These are phyloP conservation scores for Dicrurus megarhynchus DNA, from an alignment of 2,113 vertebrate species.

Conservation along the genomic window DNA sequence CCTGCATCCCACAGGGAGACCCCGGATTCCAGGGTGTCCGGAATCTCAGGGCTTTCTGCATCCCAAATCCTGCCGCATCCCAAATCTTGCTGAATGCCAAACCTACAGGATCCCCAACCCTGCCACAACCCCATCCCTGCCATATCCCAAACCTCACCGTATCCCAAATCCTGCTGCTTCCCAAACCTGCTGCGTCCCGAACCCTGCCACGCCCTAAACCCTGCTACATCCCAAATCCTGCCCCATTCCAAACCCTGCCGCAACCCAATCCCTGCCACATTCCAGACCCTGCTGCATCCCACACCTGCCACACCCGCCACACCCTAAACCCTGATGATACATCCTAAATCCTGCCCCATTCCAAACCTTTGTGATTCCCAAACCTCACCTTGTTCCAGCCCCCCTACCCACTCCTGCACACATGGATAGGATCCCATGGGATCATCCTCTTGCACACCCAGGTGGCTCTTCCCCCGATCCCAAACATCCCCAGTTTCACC, in stretches of 20 bases:
- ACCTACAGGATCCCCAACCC: rapidly evolving
- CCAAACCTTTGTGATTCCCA: background rate
- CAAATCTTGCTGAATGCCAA: background rate
- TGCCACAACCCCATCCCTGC: rapidly evolving
- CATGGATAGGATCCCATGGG: rapidly evolving
- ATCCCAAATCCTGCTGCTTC: background rate
- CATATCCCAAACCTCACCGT: rapidly evolving
- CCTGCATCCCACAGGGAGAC: background rate
- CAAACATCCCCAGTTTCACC: background rate
- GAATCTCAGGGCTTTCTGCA: too few species aligned
- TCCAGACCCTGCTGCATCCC: background rate
- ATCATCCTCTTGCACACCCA: rapidly evolving
- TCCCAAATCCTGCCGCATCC: background rate
- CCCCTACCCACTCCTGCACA: background rate
- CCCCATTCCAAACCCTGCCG: rapidly evolving
- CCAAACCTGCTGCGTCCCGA: too few species aligned
- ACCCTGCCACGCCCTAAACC: too few species aligned
- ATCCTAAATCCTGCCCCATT: background rate
- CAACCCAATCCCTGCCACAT: too few species aligned
- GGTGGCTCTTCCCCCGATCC: background rate
- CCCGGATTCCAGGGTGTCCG: rapidly evolving
- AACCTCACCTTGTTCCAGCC: background rate
- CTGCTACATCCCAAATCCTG: rapidly evolving
- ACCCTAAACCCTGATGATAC: background rate
- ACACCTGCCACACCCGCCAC: background rate